These are phyloP conservation scores for Meta bourneti DNA, from an alignment of 2,888 invertebrate genomes.

Conservation along the genomic window DNA sequence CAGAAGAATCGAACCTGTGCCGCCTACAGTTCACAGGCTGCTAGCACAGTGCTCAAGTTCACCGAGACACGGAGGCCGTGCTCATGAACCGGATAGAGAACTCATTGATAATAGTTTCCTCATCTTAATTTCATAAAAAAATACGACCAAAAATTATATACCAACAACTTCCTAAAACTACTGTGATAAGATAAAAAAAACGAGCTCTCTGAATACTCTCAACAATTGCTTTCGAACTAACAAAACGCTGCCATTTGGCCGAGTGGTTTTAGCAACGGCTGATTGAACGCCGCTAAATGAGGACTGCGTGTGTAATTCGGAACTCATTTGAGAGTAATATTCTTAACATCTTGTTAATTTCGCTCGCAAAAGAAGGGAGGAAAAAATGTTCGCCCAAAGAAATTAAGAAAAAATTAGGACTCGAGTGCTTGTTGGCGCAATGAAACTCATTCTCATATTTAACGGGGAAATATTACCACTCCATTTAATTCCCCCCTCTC, in stretches of 20 bases:
- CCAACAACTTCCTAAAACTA: no score
- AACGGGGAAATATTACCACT: constrained; percentile 39
- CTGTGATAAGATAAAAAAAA: no score
- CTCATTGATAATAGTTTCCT: no score
- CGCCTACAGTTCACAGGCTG: no score
- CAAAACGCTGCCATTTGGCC: neutral
- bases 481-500: constrained; percentile 34
- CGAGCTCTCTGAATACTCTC: no score
- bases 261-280: neutral
- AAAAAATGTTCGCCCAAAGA: neutral
- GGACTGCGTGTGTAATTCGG: neutral
- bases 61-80: no score
- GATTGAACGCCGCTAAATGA: neutral
- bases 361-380: neutral
- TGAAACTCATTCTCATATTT: constrained; percentile 50
- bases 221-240: neutral
- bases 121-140: no score
- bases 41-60: no score
- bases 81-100: no score
- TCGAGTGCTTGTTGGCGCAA: neutral
- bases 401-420: neutral
- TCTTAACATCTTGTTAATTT: neutral
- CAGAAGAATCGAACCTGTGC: no score
- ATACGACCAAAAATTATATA: no score
- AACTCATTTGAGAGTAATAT: neutral